Evolutionary conservation across 37 sponge, comb jelly and placozoan genomes (phyloP), one percentile per base, ranked within the genome.

Genomic region (Chondrosia reniformis): DNA sequence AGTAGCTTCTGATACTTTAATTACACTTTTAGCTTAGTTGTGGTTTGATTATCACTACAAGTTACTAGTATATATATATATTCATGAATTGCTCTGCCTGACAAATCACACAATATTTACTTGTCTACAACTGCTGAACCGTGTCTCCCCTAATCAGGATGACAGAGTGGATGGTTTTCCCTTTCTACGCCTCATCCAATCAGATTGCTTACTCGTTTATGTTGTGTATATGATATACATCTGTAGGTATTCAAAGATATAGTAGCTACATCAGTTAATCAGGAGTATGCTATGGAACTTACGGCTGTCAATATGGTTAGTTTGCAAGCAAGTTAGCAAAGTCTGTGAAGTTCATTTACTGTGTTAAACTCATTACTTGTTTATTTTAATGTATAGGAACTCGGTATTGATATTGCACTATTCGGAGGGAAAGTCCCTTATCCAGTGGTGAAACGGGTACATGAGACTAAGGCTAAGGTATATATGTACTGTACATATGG

Each of bases 381-480:
- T 64, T n/a, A 17, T 5, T 41, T 13, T 2, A 43, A 24, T 6
- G 37, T 6, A 25, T 7, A 69, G 72, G 43, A 21, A 19, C 43
- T 69, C 42, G 72, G 72, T 41, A 19, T 69, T 41, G n/a, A 69
- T 21, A 3, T 42, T 69, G 72, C 42, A 25, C 40, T 69, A 25
- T 69, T 69, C 21, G 72, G 37, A 34, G 72, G 72, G 5, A 69
- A 69, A 25, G 72, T 69, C 21, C 72, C 72, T 38, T 69, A 69
- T 25, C 8, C 2, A 24, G 42, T 7, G 17, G 42, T 69, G n/a
- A 69, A 69, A 25, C 39, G 24, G 36, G 72, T 69, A 6, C 72
- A 69, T 40, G 72, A 69, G 6, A 69, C 4, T 1, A 69, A 69
- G 43, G 43, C 72, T 42, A 69, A 69, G 13, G 72, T 69, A 44